These are phyloP conservation scores for Cavia aperea DNA, from an alignment of 2,113 vertebrate genomes.

Conservation along the genomic window DNA sequence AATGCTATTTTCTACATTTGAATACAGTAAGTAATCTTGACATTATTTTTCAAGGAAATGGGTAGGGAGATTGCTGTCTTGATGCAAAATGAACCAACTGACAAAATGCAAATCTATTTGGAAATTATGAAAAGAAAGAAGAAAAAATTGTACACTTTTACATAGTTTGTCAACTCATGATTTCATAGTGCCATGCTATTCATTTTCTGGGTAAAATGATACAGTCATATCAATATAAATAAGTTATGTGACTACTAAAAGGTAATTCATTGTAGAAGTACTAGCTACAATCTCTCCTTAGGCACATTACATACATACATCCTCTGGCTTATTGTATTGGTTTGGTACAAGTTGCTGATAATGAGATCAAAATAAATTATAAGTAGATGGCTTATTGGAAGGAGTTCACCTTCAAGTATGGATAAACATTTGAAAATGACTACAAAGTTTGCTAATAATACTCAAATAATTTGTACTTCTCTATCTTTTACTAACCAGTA, in stretches of 20 bases:
- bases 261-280: constrained; percentile 39
- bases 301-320: constrained; percentile 37
- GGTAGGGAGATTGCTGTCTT: background rate
- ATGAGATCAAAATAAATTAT: constrained; percentile 29
- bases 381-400: constrained; percentile 40
- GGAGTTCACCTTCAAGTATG: constrained; percentile 15
- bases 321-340: background rate
- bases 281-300: background rate
- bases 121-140: background rate
- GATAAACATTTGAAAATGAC: constrained; percentile 33
- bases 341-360: background rate
- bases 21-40: constrained; percentile 2
- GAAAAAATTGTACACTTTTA: background rate
- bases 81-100: background rate
- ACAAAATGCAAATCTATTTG: background rate
- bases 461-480: background rate
- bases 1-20: background rate
- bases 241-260: background rate
- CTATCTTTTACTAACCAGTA: constrained; percentile 34
- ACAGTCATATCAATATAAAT: background rate
- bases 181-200: background rate
- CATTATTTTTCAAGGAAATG: background rate
- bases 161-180: background rate
- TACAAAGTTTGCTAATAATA: background rate
- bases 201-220: constrained; percentile 18